phyloP scores from a whole-genome alignment of 2,797 vertebrate genomes.

The Hephaestus fuliginosus region DNA sequence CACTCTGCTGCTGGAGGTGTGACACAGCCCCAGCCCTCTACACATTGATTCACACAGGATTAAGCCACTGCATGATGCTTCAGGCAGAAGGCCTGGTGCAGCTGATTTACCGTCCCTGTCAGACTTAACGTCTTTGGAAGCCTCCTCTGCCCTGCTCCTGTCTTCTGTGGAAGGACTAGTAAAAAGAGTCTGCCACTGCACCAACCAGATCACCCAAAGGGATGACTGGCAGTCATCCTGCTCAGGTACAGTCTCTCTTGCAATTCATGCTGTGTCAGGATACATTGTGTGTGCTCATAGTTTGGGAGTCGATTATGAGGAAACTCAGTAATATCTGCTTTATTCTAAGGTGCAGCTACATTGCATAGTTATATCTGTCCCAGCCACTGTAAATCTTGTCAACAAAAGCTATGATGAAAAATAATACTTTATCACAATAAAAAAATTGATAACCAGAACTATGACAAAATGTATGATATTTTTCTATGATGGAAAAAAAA shows the following conservation, averaged over 20 bases:
- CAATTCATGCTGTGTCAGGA: constrained; percentile 4
- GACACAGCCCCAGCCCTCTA: constrained; percentile 73
- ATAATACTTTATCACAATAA: background rate
- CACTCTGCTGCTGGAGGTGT: constrained; percentile 72
- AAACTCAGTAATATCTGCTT: background rate
- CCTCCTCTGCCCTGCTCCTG: constrained; percentile 57
- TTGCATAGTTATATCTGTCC: background rate
- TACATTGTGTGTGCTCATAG: background rate
- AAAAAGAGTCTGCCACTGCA: constrained; percentile 56
- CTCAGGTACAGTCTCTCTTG: constrained; percentile 75
- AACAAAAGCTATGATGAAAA: background rate
- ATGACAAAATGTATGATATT: background rate
- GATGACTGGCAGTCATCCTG: constrained; percentile 78
- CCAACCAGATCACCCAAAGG: constrained; percentile 70
- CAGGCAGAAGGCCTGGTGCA: constrained; percentile 71
- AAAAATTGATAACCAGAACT: background rate
- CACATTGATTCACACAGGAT: constrained; percentile 77
- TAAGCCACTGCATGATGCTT: constrained; percentile 77
- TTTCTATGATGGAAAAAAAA: too few species aligned
- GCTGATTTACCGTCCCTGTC: constrained; percentile 77
- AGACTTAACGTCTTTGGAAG: constrained; percentile 78
- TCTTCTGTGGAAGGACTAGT: constrained; percentile 47
- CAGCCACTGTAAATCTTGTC: background rate
- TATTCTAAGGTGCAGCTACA: background rate
- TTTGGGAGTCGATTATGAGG: background rate